Conservation (phyloP, 2,888 invertebrate genomes). For the Orchesellides sinensis region DNA sequence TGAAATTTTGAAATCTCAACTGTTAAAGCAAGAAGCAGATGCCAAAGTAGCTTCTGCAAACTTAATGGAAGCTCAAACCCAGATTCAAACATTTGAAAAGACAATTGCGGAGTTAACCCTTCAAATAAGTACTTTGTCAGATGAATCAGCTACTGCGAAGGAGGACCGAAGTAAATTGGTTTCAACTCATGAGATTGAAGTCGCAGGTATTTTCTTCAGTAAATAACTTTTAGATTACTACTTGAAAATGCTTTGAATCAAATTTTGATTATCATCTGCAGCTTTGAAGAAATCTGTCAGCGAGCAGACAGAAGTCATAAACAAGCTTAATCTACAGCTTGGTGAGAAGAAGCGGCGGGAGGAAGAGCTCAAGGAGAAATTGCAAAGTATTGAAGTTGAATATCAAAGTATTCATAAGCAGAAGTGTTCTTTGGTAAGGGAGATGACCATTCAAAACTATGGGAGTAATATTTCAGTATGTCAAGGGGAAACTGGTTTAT, state of each 20-base stretch:
- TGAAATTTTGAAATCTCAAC: slow-evolving; percentile 51
- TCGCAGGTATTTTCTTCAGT: slow-evolving; percentile 5
- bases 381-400: slow-evolving; percentile 77
- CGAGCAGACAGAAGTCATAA: slow-evolving; percentile 2
- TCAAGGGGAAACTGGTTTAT: neutral
- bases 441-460: neutral
- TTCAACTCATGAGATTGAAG: slow-evolving; percentile 9
- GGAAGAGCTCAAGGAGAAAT: slow-evolving; percentile 77
- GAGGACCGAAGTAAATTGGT: slow-evolving; percentile 7
- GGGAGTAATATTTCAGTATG: neutral
- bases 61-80: slow-evolving; percentile 45
- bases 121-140: slow-evolving; percentile 30
- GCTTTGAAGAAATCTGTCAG: slow-evolving; percentile 29
- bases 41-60: slow-evolving; percentile 42
- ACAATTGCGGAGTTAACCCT: slow-evolving; percentile 52
- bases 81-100: slow-evolving; percentile 27
- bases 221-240: neutral
- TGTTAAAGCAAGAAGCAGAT: slow-evolving; percentile 62
- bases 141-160: neutral
- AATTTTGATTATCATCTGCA: neutral
- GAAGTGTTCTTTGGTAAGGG: slow-evolving; percentile 47
- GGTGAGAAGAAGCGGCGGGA: slow-evolving; percentile 76
- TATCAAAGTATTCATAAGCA: slow-evolving; percentile 75
- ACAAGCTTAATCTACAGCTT: slow-evolving; percentile 76
- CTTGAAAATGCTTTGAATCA: neutral